A percentile compares a stretch with the other conserved stretches of the same genome.
Evolutionary conservation across 1,140 invertebrate genomes (phyloP).

Genomic region (Gonioctena quinquepunctata): DNA sequence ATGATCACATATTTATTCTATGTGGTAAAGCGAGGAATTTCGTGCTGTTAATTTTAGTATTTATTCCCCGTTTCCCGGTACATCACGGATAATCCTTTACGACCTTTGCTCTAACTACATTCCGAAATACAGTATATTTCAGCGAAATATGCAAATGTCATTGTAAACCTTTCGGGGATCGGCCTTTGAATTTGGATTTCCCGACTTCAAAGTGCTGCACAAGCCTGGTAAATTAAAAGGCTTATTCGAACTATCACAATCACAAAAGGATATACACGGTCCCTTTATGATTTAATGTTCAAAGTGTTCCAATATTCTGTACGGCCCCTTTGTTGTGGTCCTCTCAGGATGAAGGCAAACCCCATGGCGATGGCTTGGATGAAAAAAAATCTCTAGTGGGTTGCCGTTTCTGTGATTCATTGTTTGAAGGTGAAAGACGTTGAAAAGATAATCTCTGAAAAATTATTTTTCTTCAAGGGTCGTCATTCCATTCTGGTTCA

Average conservation of each 20-base stretch:
- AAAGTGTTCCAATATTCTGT: not conserved
- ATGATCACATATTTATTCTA: too few relatives aligned
- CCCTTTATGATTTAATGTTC: constrained; percentile 7
- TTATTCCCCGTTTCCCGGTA: too few relatives aligned
- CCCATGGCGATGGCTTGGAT: not conserved
- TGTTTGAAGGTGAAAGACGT: not conserved
- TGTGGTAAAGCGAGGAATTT: too few relatives aligned
- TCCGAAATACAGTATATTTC: too few relatives aligned
- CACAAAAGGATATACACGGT: not conserved
- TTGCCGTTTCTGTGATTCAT: not conserved
- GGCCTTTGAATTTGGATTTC: not conserved
- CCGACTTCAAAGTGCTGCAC: not conserved
- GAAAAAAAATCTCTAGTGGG: not conserved
- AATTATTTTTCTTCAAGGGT: not conserved
- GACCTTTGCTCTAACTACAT: too few relatives aligned
- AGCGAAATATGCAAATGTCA: not conserved
- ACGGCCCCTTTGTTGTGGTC: not conserved
- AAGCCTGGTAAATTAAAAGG: not conserved
- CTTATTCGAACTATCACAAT: not conserved
- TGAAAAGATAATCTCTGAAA: not conserved
- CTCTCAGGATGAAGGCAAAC: not conserved
- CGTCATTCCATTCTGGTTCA: too few relatives aligned
- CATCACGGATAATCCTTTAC: too few relatives aligned
- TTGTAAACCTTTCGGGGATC: not conserved
- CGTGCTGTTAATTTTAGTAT: too few relatives aligned